These are phyloP conservation scores for Nothobranchius furzeri DNA, from an alignment of 2,113 vertebrate species.

Conservation along the genomic window DNA sequence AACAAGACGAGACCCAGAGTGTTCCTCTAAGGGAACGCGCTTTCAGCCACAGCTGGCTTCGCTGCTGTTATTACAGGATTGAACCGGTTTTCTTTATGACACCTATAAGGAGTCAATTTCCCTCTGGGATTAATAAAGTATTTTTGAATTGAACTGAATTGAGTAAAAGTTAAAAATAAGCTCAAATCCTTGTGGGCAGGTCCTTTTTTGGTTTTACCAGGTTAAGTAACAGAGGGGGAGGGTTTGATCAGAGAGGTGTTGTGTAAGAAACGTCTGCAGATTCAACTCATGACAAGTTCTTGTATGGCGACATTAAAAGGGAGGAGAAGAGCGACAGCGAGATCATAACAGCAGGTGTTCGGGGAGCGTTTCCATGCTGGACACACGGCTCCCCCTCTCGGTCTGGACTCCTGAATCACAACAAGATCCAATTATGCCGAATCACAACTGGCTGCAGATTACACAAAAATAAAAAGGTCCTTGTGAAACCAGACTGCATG, in stretches of 20 bases:
- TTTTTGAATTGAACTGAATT: no score
- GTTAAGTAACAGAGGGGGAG: constrained; percentile 20
- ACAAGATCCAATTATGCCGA: not conserved
- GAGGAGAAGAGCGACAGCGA: constrained; percentile 6
- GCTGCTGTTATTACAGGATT: constrained; percentile 20
- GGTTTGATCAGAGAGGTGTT: constrained; percentile 16
- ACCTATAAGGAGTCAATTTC: no score
- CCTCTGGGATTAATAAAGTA: no score
- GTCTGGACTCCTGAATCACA: not conserved
- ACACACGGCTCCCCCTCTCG: constrained; percentile 62
- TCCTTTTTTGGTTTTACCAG: constrained; percentile 15
- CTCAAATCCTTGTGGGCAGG: constrained; percentile 20
- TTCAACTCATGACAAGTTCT: constrained; percentile 12
- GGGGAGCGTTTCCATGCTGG: not conserved
- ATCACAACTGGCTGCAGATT: not conserved
- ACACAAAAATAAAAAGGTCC: no score
- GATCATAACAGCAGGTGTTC: constrained; percentile 4
- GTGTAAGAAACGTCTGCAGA: constrained; percentile 5
- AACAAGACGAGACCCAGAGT: constrained; percentile 29
- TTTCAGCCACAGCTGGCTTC: constrained; percentile 46
- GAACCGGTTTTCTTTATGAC: no score
- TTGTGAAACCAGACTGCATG: no score
- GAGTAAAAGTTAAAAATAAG: constrained; percentile 58
- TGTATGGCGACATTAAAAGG: not conserved
- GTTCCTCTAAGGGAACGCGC: constrained; percentile 43